Conservation (phyloP, 2,113 vertebrate genomes). For the Pygoscelis antarcticus region DNA sequence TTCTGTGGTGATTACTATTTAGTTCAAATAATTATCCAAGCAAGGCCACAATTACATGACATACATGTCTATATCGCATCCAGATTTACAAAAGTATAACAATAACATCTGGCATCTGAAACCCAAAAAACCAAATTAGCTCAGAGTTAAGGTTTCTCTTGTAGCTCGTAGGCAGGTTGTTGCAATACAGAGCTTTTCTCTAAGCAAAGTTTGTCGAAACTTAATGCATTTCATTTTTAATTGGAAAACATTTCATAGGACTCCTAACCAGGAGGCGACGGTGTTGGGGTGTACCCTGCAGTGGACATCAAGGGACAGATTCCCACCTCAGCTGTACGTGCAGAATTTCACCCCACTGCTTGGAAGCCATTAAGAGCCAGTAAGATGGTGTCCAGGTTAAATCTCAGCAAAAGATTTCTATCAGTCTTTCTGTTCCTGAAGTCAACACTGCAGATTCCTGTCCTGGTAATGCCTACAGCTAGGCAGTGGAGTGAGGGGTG, state of each 20-base stretch:
- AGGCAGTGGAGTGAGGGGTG: not conserved
- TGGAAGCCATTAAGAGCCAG: not conserved
- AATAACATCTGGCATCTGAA: not conserved
- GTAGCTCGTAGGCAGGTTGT: not conserved
- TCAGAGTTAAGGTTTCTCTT: not conserved
- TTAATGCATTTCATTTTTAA: not conserved
- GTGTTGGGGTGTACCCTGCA: not conserved
- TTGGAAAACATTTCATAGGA: not conserved
- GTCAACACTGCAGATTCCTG: not conserved
- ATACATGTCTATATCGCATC: not conserved
- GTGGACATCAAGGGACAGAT: not conserved
- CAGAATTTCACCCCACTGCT: not conserved
- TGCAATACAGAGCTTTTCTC: not conserved
- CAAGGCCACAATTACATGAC: not conserved
- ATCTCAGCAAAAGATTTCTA: not conserved
- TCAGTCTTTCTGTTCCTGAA: not conserved
- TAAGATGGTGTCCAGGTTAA: not conserved
- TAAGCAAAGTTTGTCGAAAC: not conserved
- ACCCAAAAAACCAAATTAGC: not conserved
- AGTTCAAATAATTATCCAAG: not conserved
- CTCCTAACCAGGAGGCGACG: not conserved
- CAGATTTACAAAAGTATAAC: constrained; percentile 4
- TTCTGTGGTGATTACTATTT: not conserved
- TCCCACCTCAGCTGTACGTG: not conserved
- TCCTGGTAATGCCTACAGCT: not conserved